Base-by-base conservation (phyloP, 1,140 invertebrate genomes). In the Stratiolaelaps scimitus region DNA sequence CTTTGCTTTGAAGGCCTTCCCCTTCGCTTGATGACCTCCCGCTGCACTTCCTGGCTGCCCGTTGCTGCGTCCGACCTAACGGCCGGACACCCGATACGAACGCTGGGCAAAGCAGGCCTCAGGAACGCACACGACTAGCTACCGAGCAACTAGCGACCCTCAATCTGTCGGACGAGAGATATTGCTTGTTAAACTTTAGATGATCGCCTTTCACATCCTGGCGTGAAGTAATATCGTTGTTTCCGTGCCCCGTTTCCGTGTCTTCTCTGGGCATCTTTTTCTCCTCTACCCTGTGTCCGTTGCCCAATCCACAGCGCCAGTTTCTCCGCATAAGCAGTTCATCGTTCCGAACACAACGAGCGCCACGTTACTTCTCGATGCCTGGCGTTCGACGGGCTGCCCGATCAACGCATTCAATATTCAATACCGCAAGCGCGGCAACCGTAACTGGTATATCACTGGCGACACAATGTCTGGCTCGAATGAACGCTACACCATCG, bases 291-390 rank as follows among this genome's bases (percentile, higher is more conserved):
- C 20, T 26, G 15, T 4, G 13, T 26, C 4, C 1, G 53, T 60
- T 34, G 53, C 34, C 34, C 53, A 17, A 60, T 60, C 53, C 15
- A 17, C 53, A 71, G 71, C 70, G 56, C 90, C 90, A 13, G 84
- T 87, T n/a, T 83, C 90, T 43, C 89, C 90, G 0, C 85, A 87
- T 73, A 88, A 87, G 29, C 81, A 83, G n/a, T 81, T 87, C 19
- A 75, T 88, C 43, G 76, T 76, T 2, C 82, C 83, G 0, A 80
- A 80, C 70, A 85, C 84, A 2, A 88, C 86, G 0, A 85, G 82
- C 15, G 80, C 87, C 2, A 75, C 83, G 2, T 77, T 90, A 1
- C 79, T 84, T 43, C 76, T 89, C 13, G 82, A 82, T 67, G 80
- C 83, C 1, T 90, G 87, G 87, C 83, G 84, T 1, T 84, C 85